Evolutionary conservation across 2,888 invertebrate species (phyloP), one percentile per base, ranked within the genome.

Genomic region (Pammene fasciana): DNA sequence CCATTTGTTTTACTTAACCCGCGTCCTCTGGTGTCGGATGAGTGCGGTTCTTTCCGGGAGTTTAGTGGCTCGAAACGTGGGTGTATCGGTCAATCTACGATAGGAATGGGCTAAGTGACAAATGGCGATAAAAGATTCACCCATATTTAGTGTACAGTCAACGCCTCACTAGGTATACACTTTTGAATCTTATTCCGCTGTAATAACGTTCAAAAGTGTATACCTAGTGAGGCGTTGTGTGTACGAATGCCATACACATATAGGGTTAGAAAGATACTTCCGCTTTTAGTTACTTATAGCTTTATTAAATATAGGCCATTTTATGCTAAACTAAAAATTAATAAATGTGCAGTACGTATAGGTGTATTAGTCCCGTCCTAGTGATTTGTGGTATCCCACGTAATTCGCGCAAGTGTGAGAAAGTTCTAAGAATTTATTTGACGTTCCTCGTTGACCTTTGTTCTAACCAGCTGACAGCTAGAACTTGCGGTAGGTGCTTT

Each of bases 1-100:
- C 80, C 86, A 88, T 89, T 89, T 88, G 88, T 89, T 87, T 87
- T 84, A 87, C 87, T 88, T 88, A 86, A 80, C 81, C 80, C 75
- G 78, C 79, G 76, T 78, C 77, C 76, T 78, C 77, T 76, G 75
- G 77, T 72, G 74, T 73, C 75, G 74, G 74, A 70, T 78, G 75
- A 82, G 82, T 82, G 81, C 82, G 84, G 82, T 83, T 85, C 84
- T 84, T 83, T 81, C 78, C 79, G 78, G 82, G 78, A 79, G 70
- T 65, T 70, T 48, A 60, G 65, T 52, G 13, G 52, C 41, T 52
- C 57, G 57, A 59, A 65, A 64, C 57, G 68, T 68, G 59, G 64
- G 68, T 59, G 68, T 65, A 65, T 65, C 68, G 52, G 52, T 36
- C 64, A 13, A 65, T 65, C 64, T 41, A 11, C 36, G 26, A 50